Base-by-base conservation (phyloP, 2,797 vertebrate genomes). In the Xyrichtys novacula region DNA sequence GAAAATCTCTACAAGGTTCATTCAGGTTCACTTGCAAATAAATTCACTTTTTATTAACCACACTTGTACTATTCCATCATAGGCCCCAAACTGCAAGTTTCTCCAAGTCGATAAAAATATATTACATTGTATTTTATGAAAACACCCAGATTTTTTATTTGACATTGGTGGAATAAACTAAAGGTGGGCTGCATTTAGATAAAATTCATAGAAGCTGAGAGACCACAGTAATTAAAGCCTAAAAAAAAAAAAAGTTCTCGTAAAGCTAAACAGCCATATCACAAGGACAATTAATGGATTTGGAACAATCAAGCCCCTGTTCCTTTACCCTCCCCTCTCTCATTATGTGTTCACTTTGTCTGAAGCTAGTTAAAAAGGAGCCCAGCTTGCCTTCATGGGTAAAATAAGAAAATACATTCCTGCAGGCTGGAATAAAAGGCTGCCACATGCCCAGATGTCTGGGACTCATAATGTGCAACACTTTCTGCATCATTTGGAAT, bases 361-460 rank as follows among this genome's bases (percentile, higher is more conserved):
- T 60, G 81, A 65, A 39, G 48, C 71, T 75, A 53, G 58, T 81
- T 90, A 76, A 83, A 90, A 85, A 74, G 61, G 58, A 81, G 53
- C 29, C 58, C 57, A 82, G 78, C 83, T 86, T 82, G 67, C 50
- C 66, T 85, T 56, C 49, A 61, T 60, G 50, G 84, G 67, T 52
- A 74, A 74, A 88, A 82, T 71, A 84, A 79, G 42, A 71, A 72
- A 76, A 88, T 75, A 55, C 77, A 86, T 92, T 93, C 88, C 87
- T 86, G 69, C 78, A 76, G 73, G 75, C 85, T 86, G 77, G 79
- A 84, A 86, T 76, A 88, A 92, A 91, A 88, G 80, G 47, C 76
- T 82, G 78, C 90, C 90, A 88, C 89, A 90, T 92, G 90, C 85
- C 84, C 80, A 89, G 71, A 89, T 55, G 83, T 89, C 93, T 92